Evolutionary conservation across 2,797 vertebrate genomes (phyloP).

Genomic region (Chrysocyon brachyurus): DNA sequence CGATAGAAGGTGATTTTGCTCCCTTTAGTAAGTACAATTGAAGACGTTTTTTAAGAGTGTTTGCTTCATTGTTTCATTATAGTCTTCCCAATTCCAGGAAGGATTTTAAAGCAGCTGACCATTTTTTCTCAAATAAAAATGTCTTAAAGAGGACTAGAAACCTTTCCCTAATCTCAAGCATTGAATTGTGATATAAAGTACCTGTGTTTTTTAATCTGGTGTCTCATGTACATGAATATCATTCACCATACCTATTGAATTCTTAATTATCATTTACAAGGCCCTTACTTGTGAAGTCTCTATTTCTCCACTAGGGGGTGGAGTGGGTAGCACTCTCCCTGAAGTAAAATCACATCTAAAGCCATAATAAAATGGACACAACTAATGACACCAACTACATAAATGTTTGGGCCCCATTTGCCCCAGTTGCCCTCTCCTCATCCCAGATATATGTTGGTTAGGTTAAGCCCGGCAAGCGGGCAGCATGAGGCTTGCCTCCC

Average conservation of each 20-base stretch:
- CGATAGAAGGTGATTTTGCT: background rate
- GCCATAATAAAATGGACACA: background rate
- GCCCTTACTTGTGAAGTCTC: background rate
- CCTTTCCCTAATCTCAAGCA: background rate
- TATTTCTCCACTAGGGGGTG: background rate
- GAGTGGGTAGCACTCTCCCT: background rate
- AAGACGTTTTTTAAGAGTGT: background rate
- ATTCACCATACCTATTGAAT: background rate
- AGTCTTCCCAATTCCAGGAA: slow-evolving; percentile 23
- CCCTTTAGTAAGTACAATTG: background rate
- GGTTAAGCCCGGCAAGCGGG: background rate
- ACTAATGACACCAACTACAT: background rate
- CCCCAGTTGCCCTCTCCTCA: background rate
- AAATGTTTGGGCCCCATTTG: background rate
- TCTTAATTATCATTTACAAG: background rate
- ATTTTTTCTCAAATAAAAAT: slow-evolving; percentile 39
- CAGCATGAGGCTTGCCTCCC: background rate
- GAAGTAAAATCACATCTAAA: slow-evolving; percentile 19
- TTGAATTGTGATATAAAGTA: background rate
- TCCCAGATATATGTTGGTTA: background rate
- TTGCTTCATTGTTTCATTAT: slow-evolving; percentile 13
- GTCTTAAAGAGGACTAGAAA: background rate
- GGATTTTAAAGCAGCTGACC: background rate
- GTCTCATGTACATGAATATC: background rate
- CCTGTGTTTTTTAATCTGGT: background rate